phyloP scores from a whole-genome alignment of 2,888 invertebrate species.

The Sphaeridia pumilis region DNA sequence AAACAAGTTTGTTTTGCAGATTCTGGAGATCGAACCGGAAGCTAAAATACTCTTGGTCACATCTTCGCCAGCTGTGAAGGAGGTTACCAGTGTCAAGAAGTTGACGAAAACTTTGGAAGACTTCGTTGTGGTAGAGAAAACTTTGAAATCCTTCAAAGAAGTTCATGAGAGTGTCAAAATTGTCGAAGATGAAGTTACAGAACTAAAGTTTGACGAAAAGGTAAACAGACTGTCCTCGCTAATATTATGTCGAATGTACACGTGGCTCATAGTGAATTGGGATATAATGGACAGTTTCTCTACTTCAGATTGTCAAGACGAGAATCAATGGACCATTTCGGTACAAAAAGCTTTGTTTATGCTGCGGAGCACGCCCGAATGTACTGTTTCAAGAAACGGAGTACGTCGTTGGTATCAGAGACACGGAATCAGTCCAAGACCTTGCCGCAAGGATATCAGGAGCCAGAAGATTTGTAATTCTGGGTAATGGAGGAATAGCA shows the following conservation, averaged over 20 bases:
- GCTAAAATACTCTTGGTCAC: constrained; percentile 63
- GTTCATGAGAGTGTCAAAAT: constrained; percentile 56
- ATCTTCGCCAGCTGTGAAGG: constrained; percentile 76
- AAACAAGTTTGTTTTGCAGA: constrained; percentile 40
- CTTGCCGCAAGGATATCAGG: constrained; percentile 58
- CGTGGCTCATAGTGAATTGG: neutral
- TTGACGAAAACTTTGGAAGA: constrained; percentile 69
- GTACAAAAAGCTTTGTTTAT: constrained; percentile 76
- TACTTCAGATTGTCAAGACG: constrained; percentile 44
- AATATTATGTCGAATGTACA: too few relatives aligned
- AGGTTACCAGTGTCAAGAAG: constrained; percentile 70
- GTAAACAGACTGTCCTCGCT: too few relatives aligned
- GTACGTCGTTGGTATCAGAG: constrained; percentile 71
- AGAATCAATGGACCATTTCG: constrained; percentile 46
- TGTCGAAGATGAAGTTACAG: constrained; percentile 41
- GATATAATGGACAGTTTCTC: too few relatives aligned
- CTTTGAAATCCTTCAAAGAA: constrained; percentile 48
- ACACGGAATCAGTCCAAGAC: constrained; percentile 79
- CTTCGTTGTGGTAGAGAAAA: constrained; percentile 73
- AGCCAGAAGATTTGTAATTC: constrained; percentile 62
- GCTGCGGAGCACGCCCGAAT: constrained; percentile 80
- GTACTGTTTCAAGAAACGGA: constrained; percentile 51
- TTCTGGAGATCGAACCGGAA: constrained; percentile 58
- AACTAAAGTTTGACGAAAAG: constrained; percentile 38
- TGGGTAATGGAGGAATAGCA: constrained; percentile 98